Base-by-base conservation (phyloP, 2,113 vertebrate genomes). In the Cyanoderma ruficeps region DNA sequence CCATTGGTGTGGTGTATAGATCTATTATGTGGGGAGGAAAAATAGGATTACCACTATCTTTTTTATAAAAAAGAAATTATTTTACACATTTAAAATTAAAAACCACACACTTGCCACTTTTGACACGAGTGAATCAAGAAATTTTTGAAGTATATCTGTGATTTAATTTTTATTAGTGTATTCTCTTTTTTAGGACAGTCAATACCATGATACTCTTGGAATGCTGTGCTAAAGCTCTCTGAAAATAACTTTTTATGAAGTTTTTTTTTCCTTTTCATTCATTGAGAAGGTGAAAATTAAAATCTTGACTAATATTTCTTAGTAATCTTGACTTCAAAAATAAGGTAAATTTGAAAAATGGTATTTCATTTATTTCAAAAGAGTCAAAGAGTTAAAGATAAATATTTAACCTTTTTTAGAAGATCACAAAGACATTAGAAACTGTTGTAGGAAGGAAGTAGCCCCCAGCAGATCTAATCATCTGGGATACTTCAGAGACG, bases 11-110 rank as follows among this genome's bases (percentile, higher is more conserved):
- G 3, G 1, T 42, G 2, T 24, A 27, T 88, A 79, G 6, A 16
- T 27, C 6, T 57, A 35, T 67, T 56, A 61, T 0, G 1, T 47
- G 4, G 17, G 6, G 7, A 49, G 47, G 6, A n/a, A 72, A 79
- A 80, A 23, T 7, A 59, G 56, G 16, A 60, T 28, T 2, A 49
- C 2, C 0, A 0, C 1, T 49, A 16, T n/a, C 0, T 50, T 57
- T 74, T 5, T 82, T 10, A 69, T 47, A 1, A 10, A 50, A 39
- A 61, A 39, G 6, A 15, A 53, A 21, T 10, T 1, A 1, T 90
- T 53, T 20, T 47, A 24, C 5, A 21, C 0, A 21, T 72, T 89
- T 86, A 16, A 77, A 28, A 75, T 53, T 5, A 57, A 9, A 19
- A 77, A 27, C 1, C 1, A 6, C 9, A 47, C 2, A 4, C 67